phyloP scores from a whole-genome alignment of 2,113 vertebrate genomes.

The Paratilapia polleni region DNA sequence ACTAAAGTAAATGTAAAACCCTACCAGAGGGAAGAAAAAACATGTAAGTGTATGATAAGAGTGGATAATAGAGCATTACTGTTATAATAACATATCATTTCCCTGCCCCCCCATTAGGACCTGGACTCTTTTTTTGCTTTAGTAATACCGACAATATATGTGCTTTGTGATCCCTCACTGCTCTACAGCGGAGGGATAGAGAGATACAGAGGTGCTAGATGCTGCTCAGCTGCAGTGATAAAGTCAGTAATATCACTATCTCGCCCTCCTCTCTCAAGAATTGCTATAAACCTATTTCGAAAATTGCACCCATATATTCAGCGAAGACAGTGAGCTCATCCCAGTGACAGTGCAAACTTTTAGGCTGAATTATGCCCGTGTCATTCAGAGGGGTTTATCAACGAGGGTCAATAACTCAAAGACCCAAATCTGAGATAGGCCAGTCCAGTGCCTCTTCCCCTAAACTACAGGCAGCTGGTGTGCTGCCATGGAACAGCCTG shows the following conservation, averaged over 20 bases:
- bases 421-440: constrained; percentile 68
- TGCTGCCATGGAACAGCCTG: constrained; percentile 57
- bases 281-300: constrained; percentile 85
- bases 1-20: constrained; percentile 25
- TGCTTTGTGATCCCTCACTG: constrained; percentile 43
- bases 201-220: constrained; percentile 67
- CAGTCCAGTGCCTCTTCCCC: constrained; percentile 8
- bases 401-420: constrained; percentile 80
- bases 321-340: constrained; percentile 80
- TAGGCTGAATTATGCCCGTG: constrained; percentile 80
- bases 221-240: constrained; percentile 81
- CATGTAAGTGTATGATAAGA: constrained; percentile 31
- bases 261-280: constrained; percentile 82
- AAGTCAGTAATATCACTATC: constrained; percentile 85
- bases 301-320: constrained; percentile 84
- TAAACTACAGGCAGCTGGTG: constrained; percentile 49
- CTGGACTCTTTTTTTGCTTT: constrained; percentile 41
- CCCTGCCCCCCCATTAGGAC: constrained; percentile 14
- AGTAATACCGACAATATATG: constrained; percentile 33
- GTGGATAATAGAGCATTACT: constrained; percentile 42
- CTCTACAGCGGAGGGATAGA: constrained; percentile 55
- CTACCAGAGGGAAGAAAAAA: background rate
- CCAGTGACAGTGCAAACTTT: constrained; percentile 82
- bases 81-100: constrained; percentile 53
- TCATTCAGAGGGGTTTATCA: constrained; percentile 81